Evolutionary conservation across 2,797 vertebrate species (phyloP).

Genomic region (Sebastiscus tertius): DNA sequence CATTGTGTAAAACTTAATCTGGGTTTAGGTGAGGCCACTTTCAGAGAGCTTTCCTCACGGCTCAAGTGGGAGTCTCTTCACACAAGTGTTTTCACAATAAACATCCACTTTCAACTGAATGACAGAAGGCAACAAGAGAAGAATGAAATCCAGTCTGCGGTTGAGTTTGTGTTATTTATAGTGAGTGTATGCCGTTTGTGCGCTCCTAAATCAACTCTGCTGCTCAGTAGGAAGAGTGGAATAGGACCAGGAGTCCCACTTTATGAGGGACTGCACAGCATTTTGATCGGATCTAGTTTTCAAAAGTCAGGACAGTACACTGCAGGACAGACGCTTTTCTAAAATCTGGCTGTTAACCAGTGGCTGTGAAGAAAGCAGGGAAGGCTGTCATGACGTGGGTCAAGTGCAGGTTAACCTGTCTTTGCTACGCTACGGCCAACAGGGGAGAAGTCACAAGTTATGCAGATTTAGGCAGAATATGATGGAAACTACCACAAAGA

Average conservation of each 20-base stretch:
- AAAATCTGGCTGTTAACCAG: no score
- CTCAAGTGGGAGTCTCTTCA: not conserved
- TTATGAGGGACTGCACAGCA: no score
- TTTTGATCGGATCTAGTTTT: no score
- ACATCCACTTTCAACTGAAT: slow-evolving; percentile 29
- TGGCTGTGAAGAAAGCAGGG: no score
- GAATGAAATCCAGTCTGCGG: slow-evolving; percentile 46
- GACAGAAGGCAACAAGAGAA: slow-evolving; percentile 12
- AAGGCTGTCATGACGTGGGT: no score
- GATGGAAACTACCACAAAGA: no score
- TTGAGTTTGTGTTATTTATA: slow-evolving; percentile 58
- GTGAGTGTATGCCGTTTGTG: slow-evolving; percentile 33
- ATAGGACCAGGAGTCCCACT: not conserved
- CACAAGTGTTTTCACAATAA: slow-evolving; percentile 50
- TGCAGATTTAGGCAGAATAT: no score
- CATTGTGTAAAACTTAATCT: slow-evolving; percentile 60
- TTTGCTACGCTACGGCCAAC: no score
- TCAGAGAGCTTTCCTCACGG: slow-evolving; percentile 39
- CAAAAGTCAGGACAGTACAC: no score
- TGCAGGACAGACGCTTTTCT: no score
- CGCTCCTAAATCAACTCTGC: slow-evolving; percentile 49
- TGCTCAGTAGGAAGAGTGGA: slow-evolving; percentile 12
- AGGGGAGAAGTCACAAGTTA: no score
- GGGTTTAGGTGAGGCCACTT: slow-evolving; percentile 52
- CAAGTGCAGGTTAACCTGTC: no score